Evolutionary conservation across 1,140 invertebrate species (phyloP), one percentile per base, ranked within the genome.

Genomic region (Drosophila melanica): DNA sequence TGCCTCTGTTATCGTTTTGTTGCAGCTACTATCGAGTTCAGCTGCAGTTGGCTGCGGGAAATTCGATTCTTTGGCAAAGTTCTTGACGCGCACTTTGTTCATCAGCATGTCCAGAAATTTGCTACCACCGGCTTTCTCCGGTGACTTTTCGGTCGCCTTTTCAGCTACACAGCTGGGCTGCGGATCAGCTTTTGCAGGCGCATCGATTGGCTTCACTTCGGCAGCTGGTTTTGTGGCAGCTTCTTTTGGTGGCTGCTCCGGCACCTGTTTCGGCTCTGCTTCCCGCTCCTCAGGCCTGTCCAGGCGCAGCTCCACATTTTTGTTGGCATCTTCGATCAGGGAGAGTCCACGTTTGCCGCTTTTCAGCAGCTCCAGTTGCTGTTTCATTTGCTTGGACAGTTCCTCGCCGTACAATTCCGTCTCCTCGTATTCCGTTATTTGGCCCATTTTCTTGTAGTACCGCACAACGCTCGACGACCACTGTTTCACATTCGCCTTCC

Each of bases 81-180:
- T 84, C 20, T 82, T 87, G 0, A 84, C 86, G 6, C 82, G 72
- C 35, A 91, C 86, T 55, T 91, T 91, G 39, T 57, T 86, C 44
- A 91, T 91, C 0, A 91, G 75, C 87, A 91, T 90, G 53, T 91
- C 90, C 16, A 91, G 48, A 18, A 91, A 91, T 54, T 91, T 91
- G 27, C 73, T 72, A 16, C 75, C 77, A 5, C 64, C 78, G 39
- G 54, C 30, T 33, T 91, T 90, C 10, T 79, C 75, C 20, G 57
- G 20, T 23, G 77, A 65, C 50, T 65, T 68, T 35, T 48, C 48
- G n/a, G 30, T 1, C n/a, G n/a, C 3, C 5, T 45, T 51, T 4
- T 27, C 39, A 18, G n/a, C 5, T 37, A n/a, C n/a, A 18, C 47
- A 27, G 6, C 2, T 71, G 45, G 48, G 16, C 11, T 7, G 14